These are phyloP conservation scores for Drosophila nigritarsus DNA, from an alignment of 2,888 invertebrate genomes.

Conservation along the genomic window DNA sequence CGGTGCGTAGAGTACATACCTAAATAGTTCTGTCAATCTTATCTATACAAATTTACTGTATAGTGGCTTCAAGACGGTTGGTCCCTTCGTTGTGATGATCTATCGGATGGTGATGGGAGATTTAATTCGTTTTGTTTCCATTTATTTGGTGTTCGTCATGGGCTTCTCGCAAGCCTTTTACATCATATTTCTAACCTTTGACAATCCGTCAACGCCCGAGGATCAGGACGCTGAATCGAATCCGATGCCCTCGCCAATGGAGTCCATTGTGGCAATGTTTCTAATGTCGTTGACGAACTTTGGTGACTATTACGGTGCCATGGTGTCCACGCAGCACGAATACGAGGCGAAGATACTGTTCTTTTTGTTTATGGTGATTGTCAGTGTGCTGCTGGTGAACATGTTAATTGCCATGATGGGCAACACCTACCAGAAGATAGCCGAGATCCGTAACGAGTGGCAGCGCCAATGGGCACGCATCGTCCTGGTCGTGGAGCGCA, in stretches of 20 bases:
- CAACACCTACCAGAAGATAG: conserved; percentile 99
- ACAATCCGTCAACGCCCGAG: conserved; percentile 92
- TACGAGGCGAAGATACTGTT: conserved; percentile 96
- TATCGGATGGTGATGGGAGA: conserved; percentile 99
- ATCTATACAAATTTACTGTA: conserved; percentile 48
- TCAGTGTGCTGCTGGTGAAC: conserved; percentile 97
- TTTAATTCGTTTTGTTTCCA: conserved; percentile 96
- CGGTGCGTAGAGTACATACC: conserved; percentile 86
- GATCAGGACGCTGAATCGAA: conserved; percentile 93
- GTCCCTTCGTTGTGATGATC: conserved; percentile 99
- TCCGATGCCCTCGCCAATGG: conserved; percentile 96
- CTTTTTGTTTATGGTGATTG: conserved; percentile 98
- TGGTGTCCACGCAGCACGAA: conserved; percentile 95
- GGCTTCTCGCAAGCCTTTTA: conserved; percentile 98
- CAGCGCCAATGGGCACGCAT: conserved; percentile 99
- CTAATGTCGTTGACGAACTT: conserved; percentile 99
- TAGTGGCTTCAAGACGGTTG: conserved; percentile 98
- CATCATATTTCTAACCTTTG: conserved; percentile 95
- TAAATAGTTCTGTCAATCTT: background rate
- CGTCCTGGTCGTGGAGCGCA: conserved; percentile 97
- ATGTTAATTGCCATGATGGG: conserved; percentile 99
- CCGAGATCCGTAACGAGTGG: conserved; percentile 99
- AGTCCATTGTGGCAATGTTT: conserved; percentile 99
- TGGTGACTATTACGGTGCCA: conserved; percentile 96
- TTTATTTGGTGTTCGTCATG: conserved; percentile 98